Evolutionary conservation across 2,888 invertebrate species (phyloP), one percentile per base, ranked within the genome.

Genomic region (Erebia aethiops): DNA sequence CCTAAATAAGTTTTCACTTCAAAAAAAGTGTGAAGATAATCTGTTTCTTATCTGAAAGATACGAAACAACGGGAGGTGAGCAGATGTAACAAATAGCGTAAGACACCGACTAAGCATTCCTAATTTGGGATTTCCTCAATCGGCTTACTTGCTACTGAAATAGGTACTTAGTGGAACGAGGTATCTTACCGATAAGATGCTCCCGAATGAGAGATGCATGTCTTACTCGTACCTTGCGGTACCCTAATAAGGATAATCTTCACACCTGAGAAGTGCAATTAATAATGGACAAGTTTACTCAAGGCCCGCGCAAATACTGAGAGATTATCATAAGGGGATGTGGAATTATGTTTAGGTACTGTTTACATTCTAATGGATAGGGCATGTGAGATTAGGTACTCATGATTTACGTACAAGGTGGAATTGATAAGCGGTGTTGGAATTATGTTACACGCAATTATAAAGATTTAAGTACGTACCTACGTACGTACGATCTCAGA

Each of bases 231-330:
- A 21, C 85, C 82, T 84, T 90, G 93, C 80, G 92, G 92, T 80
- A 71, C 79, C 84, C 82, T 91, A 92, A 88, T 90, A 90, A 88
- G 91, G 92, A 92, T 93, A 84, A 93, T 92, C 92, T 82, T 80
- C 82, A 79, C 90, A 89, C 90, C 88, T 91, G 91, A 89, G 90
- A 80, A 88, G 89, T 88, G 91, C 90, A 91, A 92, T 93, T 92
- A 92, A 92, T 93, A 91, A 92, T 92, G 89, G 83, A 92, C 77
- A 78, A 80, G 79, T 77, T 72, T 82, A 74, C 77, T 76, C 74
- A 80, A 82, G 85, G 84, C 86, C 82, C 82, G 80, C 78, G 82
- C 81, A 84, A 86, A 87, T 81, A 82, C 81, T 80, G 78, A 78
- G 79, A 82, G 83, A 86, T 85, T 82, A 82, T 77, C 72, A 76